Base-by-base conservation (phyloP, 2,888 invertebrate species). In the Lycocerus yunnanus region DNA sequence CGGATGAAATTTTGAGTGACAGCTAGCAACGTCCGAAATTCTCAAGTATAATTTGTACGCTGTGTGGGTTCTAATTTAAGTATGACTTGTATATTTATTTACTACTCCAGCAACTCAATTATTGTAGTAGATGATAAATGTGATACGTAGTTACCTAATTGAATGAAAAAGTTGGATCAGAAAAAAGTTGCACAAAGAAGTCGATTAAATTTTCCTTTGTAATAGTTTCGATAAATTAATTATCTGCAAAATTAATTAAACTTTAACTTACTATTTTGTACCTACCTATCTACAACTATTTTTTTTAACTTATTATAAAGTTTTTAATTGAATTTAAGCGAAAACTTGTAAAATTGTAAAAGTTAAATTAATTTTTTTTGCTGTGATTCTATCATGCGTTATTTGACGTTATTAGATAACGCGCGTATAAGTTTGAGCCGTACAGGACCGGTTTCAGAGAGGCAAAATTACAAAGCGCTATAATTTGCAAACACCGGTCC, bases 81-180 rank as follows among this genome's bases (percentile, higher is more conserved):
- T 63, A 63, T 63, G 61, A 63, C 61, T 63, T 63, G 61, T 63
- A 63, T 63, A 63, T 63, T 63, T 63, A 63, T 63, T 18, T 63
- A 63, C 18, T 63, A 63, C 20, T 63, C 16, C 20, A 63, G 61
- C 15, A 14, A 63, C 61, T 63, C 61, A 18, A 63, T 63, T 63
- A 63, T 63, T 63, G 20, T 63, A 43, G 61, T 20, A 63, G 20
- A 63, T 63, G 61, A 63, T 63, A 63, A 63, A 63, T 43, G 43
- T 43, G 43, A 43, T 43, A 43, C 43, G 43, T 43, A 43, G 43
- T n/a, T 43, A 43, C n/a, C 43, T 43, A 43, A 43, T 43, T 43
- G 43, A 43, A 43, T 43, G 43, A 43, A 43, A 43, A 43, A 43
- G n/a, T 43, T 43, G 43, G 11, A n/a, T 11, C n/a, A 4, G 21